These are phyloP conservation scores for Hanleya hanleyi DNA, from an alignment of 2,888 invertebrate genomes.

Conservation along the genomic window DNA sequence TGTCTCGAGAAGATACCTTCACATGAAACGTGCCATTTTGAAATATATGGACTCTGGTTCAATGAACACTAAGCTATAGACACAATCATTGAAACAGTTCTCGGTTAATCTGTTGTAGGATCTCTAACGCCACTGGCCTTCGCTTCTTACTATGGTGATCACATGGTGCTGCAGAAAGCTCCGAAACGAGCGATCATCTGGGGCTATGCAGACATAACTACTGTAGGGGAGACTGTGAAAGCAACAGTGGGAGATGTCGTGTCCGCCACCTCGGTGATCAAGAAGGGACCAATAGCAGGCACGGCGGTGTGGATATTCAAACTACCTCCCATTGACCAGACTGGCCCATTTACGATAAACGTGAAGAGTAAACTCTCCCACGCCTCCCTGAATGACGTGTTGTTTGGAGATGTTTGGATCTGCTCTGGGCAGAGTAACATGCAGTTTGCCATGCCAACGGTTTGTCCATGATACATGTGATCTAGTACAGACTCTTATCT, in stretches of 20 bases:
- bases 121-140: slow-evolving; percentile 6
- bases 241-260: neutral
- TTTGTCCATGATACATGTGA: neutral
- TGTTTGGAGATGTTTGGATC: slow-evolving; percentile 71
- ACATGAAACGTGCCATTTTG: too few species aligned
- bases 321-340: slow-evolving; percentile 38
- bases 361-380: slow-evolving; percentile 33
- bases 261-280: neutral
- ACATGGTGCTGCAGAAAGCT: slow-evolving; percentile 60
- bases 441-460: slow-evolving; percentile 52
- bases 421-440: slow-evolving; percentile 71
- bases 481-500: neutral
- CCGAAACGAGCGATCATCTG: slow-evolving; percentile 52
- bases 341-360: slow-evolving; percentile 45
- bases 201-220: slow-evolving; percentile 43
- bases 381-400: slow-evolving; percentile 50
- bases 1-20: too few species aligned
- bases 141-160: slow-evolving; percentile 46
- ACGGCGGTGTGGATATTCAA: slow-evolving; percentile 26
- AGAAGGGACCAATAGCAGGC: neutral
- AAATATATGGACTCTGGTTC: too few species aligned
- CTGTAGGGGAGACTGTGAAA: neutral
- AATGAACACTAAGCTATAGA: too few species aligned
- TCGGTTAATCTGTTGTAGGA: too few species aligned
- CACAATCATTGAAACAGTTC: too few species aligned